phyloP scores from a whole-genome alignment of 2,797 vertebrate species.

The Orientallactaga sibirica region DNA sequence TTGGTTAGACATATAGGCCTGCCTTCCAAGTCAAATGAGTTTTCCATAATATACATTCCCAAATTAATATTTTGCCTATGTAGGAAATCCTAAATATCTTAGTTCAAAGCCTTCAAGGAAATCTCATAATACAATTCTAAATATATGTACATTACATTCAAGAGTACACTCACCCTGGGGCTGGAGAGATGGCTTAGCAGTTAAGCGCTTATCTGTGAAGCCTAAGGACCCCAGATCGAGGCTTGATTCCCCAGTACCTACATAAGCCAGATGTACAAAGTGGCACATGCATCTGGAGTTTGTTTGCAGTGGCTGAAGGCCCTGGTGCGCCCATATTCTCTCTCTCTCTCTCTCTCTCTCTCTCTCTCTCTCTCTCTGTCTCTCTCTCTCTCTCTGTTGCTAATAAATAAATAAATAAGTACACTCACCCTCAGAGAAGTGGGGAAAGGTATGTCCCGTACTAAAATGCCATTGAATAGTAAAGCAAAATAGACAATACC shows the following conservation, averaged over 20 bases:
- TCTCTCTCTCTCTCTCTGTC: too few species aligned
- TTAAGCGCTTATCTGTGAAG: too few species aligned
- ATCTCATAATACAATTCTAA: background rate
- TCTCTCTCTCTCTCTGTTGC: too few species aligned
- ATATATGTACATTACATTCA: background rate
- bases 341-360: too few species aligned
- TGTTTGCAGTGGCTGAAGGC: too few species aligned
- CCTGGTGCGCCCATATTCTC: too few species aligned
- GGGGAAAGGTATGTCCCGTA: background rate
- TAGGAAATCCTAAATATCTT: constrained; percentile 38
- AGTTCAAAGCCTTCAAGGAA: background rate
- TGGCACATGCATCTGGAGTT: too few species aligned
- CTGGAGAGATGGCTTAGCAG: too few species aligned
- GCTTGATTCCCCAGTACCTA: too few species aligned
- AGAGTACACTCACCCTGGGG: background rate
- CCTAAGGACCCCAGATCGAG: too few species aligned
- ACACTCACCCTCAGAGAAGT: background rate
- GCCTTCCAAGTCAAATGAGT: constrained; percentile 11
- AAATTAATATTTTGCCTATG: constrained; percentile 13
- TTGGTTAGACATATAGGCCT: background rate
- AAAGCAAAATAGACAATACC: constrained; percentile 15
- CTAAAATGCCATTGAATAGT: background rate
- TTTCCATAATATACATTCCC: background rate
- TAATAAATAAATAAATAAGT: background rate
- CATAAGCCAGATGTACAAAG: too few species aligned